Percentiles rank a stretch among this genome's conserved stretches.
These are phyloP conservation scores for Pandemis heparana DNA, from an alignment of 2,888 invertebrate genomes.

Conservation along the genomic window DNA sequence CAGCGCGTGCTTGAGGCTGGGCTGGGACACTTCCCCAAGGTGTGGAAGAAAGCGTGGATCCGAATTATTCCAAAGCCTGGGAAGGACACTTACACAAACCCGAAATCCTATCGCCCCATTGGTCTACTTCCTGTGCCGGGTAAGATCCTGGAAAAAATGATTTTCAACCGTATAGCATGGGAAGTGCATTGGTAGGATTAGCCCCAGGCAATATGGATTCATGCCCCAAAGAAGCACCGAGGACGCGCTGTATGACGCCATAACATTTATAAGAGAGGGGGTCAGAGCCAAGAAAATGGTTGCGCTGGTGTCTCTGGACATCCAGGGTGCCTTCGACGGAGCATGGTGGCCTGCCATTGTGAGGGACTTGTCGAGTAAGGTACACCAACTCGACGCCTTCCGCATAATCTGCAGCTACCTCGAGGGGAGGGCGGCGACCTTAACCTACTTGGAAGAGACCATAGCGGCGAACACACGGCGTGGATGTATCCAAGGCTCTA, in stretches of 20 bases:
- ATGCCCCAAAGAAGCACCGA: conserved; percentile 15
- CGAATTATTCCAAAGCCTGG: neutral
- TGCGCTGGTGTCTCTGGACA: neutral
- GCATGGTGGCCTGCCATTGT: conserved; percentile 5
- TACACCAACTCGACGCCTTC: neutral
- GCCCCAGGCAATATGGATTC: conserved; percentile 6
- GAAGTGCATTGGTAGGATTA: neutral
- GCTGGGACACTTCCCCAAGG: too few relatives aligned
- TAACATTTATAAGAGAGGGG: neutral
- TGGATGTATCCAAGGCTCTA: neutral
- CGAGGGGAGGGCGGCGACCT: neutral
- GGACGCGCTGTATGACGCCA: conserved; percentile 22
- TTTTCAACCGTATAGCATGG: neutral
- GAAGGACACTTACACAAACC: neutral
- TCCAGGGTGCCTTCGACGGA: neutral
- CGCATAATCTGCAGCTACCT: neutral
- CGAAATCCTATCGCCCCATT: neutral
- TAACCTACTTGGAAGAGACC: neutral
- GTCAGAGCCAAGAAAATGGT: neutral
- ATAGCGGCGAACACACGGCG: fast-evolving
- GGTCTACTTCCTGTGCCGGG: neutral
- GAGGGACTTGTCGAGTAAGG: neutral
- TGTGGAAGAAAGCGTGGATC: neutral
- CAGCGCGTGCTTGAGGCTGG: too few relatives aligned
- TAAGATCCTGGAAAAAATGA: neutral